These are phyloP conservation scores for Euphonia xanthogaster DNA, from an alignment of 2,797 vertebrate species.

Conservation along the genomic window DNA sequence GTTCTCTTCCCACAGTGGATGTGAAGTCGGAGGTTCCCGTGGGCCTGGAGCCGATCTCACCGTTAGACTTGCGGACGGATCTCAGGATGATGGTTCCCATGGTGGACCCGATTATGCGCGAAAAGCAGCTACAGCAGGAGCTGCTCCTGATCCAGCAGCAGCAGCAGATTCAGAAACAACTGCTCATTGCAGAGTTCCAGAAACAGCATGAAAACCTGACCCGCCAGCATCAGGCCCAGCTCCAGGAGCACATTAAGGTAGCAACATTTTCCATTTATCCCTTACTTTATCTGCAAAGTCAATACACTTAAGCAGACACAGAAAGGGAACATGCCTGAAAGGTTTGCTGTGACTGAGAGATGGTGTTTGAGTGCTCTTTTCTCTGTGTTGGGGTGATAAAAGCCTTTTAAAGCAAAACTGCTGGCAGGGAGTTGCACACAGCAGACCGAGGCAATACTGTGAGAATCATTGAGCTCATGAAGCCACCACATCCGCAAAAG, in stretches of 20 bases:
- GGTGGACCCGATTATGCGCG: slow-evolving; percentile 89
- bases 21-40: slow-evolving; percentile 88
- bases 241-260: slow-evolving; percentile 99
- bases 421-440: neutral
- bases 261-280: slow-evolving; percentile 65
- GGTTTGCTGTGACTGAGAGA: neutral
- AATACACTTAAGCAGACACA: neutral
- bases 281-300: neutral
- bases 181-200: slow-evolving; percentile 98
- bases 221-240: slow-evolving; percentile 97
- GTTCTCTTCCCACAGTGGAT: slow-evolving; percentile 79
- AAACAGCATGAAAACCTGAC: slow-evolving; percentile 98
- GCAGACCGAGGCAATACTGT: neutral
- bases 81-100: slow-evolving; percentile 92
- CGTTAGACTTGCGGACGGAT: slow-evolving; percentile 93
- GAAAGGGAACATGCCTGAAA: neutral
- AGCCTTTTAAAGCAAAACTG: neutral
- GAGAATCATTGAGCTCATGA: neutral
- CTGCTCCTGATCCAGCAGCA: slow-evolving; percentile 97
- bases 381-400: neutral
- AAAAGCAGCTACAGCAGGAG: slow-evolving; percentile 96
- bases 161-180: slow-evolving; percentile 98
- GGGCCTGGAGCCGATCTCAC: slow-evolving; percentile 86
- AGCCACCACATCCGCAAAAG: neutral
- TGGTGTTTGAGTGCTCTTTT: neutral